phyloP scores from a whole-genome alignment of 1,140 invertebrate species.

The Drosophila mayri region DNA sequence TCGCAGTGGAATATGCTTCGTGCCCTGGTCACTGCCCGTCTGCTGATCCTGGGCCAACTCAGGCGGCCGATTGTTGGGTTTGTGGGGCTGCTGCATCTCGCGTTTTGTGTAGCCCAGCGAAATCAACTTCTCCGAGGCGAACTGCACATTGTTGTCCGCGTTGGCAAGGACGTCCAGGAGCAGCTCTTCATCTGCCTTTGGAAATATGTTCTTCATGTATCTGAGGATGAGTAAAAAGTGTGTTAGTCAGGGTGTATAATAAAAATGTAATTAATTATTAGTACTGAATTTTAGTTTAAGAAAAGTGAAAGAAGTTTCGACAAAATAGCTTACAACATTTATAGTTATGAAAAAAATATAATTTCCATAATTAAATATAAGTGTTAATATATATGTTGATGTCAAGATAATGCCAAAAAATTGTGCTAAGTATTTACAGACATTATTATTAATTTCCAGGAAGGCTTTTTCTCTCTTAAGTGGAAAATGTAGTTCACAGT shows the following conservation, averaged over 20 bases:
- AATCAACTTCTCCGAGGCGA: conserved; percentile 91
- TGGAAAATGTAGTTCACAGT: background rate
- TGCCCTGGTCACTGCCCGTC: conserved; percentile 21
- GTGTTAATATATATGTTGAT: no score
- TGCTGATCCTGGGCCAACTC: conserved; percentile 63
- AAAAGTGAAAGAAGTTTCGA: background rate
- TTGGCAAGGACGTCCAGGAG: conserved; percentile 93
- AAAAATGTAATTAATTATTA: background rate
- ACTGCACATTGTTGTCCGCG: conserved; percentile 95
- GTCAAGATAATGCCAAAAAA: background rate
- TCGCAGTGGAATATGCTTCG: conserved; percentile 85
- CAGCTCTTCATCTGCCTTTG: conserved; percentile 95
- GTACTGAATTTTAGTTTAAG: background rate
- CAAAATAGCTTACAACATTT: conserved; percentile 21
- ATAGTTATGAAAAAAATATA: background rate
- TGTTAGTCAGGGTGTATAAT: conserved; percentile 16
- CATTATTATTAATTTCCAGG: background rate
- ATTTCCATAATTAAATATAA: background rate
- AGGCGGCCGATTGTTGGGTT: conserved; percentile 69
- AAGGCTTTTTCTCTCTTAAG: background rate
- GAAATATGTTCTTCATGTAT: conserved; percentile 96
- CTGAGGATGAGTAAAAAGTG: conserved; percentile 84
- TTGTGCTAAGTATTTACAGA: background rate
- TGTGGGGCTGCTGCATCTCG: conserved; percentile 86
- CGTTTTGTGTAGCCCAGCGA: conserved; percentile 93